Evolutionary conservation across 2,888 invertebrate species (phyloP), one percentile per base, ranked within the genome.

Genomic region (Ichneumon xanthorius): DNA sequence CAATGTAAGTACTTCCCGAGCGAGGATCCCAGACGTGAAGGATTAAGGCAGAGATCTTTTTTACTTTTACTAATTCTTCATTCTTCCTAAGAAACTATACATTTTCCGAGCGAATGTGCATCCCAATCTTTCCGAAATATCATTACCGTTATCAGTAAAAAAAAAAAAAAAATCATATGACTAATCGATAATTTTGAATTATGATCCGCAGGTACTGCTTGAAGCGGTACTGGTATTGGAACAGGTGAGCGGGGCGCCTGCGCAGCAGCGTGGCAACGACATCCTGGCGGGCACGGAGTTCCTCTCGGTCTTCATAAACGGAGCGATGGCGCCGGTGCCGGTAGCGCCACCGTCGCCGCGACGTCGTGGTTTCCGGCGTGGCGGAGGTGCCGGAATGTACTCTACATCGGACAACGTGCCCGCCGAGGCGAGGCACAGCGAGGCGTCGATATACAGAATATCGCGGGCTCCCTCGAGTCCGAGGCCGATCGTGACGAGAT

Each of bases 271-370:
- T 65, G 91, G 92, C 68, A 93, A 91, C 90, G 95, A 95, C 90
- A 92, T 94, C 67, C 89, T 94, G 67, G 94, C 94, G 67, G 94
- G 94, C 80, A 93, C 94, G 45, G 94, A 94, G 88, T 94, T 94
- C 89, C 92, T 94, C 22, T 94, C 94, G 19, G 94, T 94, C 26
- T 94, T 94, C 88, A 94, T 94, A 90, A 93, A 94, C 90, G 94
- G 94, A 78, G 94, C 93, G 26, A 93, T 94, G 92, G 92, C 93
- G 79, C 89, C 92, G 48, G 87, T 92, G 55, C 90, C 92, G 4
- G 85, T 86, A 9, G 85, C 77, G 3, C 82, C 85, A 16, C 72
- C 85, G 6, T 86, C 87, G 75, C 90, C 91, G 19, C 88, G 92
- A 67, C 84, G 87, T 55, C 87, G 86, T 11, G 88, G 89, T 14